Evolutionary conservation across 2,797 vertebrate species (phyloP).

Genomic region (Macropodus opercularis): DNA sequence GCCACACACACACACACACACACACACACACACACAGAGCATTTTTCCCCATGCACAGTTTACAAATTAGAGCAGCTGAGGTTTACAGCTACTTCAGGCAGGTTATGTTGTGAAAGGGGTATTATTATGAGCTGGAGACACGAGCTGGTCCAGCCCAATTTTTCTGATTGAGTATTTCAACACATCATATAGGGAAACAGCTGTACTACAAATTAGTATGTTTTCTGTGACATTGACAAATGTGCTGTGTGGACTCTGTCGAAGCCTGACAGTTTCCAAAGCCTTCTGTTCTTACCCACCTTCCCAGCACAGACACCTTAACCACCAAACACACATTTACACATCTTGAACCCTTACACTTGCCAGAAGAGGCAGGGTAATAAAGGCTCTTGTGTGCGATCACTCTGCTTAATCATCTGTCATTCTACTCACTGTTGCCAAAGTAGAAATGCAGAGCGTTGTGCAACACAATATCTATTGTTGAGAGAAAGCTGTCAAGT

Average conservation of each 20-base stretch:
- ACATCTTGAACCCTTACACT: conserved; percentile 28
- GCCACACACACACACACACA: conserved; percentile 64
- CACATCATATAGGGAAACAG: conserved; percentile 86
- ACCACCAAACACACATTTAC: conserved; percentile 16
- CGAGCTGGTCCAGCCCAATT: conserved; percentile 64
- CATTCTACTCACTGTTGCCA: conserved; percentile 47
- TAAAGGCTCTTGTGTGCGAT: conserved; percentile 32
- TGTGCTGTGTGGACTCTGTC: conserved; percentile 69
- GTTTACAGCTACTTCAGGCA: conserved; percentile 66
- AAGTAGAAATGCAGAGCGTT: conserved; percentile 49
- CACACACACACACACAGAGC: conserved; percentile 53
- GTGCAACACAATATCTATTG: conserved; percentile 59
- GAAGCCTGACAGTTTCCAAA: conserved; percentile 55
- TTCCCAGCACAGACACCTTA: conserved; percentile 49
- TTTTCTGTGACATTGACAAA: conserved; percentile 83
- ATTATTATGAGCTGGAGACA: conserved; percentile 74
- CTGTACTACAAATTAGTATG: conserved; percentile 84
- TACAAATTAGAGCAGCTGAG: conserved; percentile 83
- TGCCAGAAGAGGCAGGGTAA: conserved; percentile 35
- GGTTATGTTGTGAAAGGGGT: conserved; percentile 69
- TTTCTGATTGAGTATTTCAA: conserved; percentile 83
- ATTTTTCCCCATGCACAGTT: conserved; percentile 66
- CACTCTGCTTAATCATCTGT: conserved; percentile 55
- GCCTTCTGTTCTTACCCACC: conserved; percentile 40
- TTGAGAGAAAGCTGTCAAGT: conserved; percentile 61